These are phyloP conservation scores for Drosophila nannoptera DNA, from an alignment of 1,140 invertebrate species.

Conservation along the genomic window DNA sequence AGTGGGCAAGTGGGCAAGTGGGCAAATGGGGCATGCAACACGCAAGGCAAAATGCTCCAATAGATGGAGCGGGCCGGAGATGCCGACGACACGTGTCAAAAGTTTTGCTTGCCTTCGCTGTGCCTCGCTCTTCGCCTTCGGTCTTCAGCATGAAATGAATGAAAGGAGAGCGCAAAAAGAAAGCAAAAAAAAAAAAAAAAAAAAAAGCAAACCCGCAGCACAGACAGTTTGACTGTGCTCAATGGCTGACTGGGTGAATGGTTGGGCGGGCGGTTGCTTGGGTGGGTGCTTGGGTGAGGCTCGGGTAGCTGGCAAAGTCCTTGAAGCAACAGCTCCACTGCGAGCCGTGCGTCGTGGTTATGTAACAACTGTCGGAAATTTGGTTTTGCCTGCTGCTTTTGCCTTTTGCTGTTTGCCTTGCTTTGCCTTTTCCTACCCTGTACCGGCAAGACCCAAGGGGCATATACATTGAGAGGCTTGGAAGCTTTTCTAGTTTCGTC, in stretches of 20 bases:
- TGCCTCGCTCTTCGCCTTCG: slow-evolving; percentile 19
- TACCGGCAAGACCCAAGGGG: background rate
- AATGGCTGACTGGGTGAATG: background rate
- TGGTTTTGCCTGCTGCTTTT: slow-evolving; percentile 11
- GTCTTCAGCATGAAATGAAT: slow-evolving; percentile 12
- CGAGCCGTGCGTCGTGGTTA: slow-evolving; percentile 17
- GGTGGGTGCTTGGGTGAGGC: background rate
- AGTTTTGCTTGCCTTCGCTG: slow-evolving; percentile 23
- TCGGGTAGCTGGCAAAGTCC: slow-evolving; percentile 53
- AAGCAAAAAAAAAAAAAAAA: slow-evolving; percentile 1
- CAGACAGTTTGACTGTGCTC: slow-evolving; percentile 5
- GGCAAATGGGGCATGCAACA: slow-evolving; percentile 1
- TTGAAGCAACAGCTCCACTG: slow-evolving; percentile 65
- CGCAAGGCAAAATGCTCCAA: slow-evolving; percentile 13
- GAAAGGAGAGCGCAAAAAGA: background rate
- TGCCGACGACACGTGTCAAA: slow-evolving; percentile 40
- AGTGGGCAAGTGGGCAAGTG: background rate
- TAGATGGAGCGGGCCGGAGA: slow-evolving; percentile 16
- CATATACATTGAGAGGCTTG: no score
- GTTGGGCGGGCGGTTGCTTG: background rate
- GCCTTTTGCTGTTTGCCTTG: slow-evolving; percentile 12
- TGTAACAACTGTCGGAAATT: slow-evolving; percentile 32
- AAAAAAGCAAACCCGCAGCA: slow-evolving; percentile 6
- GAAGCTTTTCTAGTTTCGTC: no score
- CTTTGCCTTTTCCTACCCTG: background rate